phyloP scores from a whole-genome alignment of 2,888 invertebrate genomes.

The Dolichopus griseipennis region DNA sequence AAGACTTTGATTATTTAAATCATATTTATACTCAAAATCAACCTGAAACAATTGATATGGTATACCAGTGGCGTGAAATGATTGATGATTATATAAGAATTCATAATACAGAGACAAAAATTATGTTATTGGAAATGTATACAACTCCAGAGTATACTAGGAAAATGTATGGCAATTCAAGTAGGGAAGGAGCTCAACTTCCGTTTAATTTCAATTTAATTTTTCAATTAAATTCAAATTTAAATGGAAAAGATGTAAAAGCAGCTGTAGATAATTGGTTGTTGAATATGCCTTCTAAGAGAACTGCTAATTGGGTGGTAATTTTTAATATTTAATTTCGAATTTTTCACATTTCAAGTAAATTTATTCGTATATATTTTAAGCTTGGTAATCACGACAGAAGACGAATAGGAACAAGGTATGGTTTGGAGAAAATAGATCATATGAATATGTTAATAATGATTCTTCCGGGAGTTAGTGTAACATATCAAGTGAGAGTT shows the following conservation, averaged over 20 bases:
- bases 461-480: no score
- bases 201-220: constrained; percentile 59
- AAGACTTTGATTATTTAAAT: constrained; percentile 49
- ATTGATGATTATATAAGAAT: constrained; percentile 42
- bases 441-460: no score
- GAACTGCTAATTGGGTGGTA: constrained; percentile 58
- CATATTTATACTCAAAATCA: constrained; percentile 57
- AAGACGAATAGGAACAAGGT: no score
- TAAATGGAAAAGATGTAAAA: constrained; percentile 48
- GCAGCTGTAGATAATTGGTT: constrained; percentile 50
- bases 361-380: no score
- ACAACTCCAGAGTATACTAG: constrained; percentile 45
- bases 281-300: constrained; percentile 46
- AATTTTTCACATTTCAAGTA: no score
- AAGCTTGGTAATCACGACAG: no score
- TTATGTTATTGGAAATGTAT: constrained; percentile 57
- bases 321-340: no score
- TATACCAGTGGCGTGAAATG: constrained; percentile 49
- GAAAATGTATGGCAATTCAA: constrained; percentile 50
- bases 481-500: no score
- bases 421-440: no score
- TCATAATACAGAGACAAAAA: constrained; percentile 36
- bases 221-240: constrained; percentile 44
- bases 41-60: constrained; percentile 48
- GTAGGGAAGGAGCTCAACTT: constrained; percentile 46